These are phyloP conservation scores for Polyommatus iphigenia DNA, from an alignment of 2,888 invertebrate species.

Conservation along the genomic window DNA sequence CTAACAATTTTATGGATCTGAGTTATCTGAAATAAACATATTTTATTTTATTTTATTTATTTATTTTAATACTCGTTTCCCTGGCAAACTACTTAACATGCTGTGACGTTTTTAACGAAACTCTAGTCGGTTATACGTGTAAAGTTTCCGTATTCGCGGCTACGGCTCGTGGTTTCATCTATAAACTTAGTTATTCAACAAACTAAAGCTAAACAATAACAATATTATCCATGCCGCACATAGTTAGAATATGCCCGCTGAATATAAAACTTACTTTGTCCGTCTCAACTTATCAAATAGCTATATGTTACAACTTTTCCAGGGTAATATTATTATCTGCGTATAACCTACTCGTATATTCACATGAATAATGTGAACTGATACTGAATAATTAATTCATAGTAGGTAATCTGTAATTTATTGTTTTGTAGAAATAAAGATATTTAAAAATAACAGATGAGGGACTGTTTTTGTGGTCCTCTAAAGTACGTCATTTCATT, in stretches of 20 bases:
- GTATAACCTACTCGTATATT: neutral
- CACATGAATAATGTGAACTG: neutral
- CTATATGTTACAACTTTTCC: conserved; percentile 13
- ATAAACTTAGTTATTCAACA: conserved; percentile 47
- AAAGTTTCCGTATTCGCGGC: conserved; percentile 40
- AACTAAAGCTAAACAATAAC: conserved; percentile 48
- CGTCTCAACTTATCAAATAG: conserved; percentile 37
- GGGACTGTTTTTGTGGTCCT: no score
- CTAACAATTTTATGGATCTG: no score
- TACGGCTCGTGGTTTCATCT: conserved; percentile 44
- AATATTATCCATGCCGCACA: conserved; percentile 49
- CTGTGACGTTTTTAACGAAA: conserved; percentile 22
- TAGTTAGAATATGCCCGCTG: conserved; percentile 44
- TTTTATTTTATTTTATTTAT: no score
- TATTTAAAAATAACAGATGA: no score
- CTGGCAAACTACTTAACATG: neutral
- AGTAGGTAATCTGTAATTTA: neutral
- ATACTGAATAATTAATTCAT: neutral
- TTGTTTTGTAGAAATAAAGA: no score
- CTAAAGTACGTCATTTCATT: no score
- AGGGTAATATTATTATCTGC: neutral
- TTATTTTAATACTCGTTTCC: no score
- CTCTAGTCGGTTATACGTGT: neutral
- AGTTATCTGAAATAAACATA: no score
- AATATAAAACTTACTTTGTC: conserved; percentile 45